Evolutionary conservation across 2,797 vertebrate species (phyloP), one percentile per base, ranked within the genome.

Genomic region (Chelon auratus): DNA sequence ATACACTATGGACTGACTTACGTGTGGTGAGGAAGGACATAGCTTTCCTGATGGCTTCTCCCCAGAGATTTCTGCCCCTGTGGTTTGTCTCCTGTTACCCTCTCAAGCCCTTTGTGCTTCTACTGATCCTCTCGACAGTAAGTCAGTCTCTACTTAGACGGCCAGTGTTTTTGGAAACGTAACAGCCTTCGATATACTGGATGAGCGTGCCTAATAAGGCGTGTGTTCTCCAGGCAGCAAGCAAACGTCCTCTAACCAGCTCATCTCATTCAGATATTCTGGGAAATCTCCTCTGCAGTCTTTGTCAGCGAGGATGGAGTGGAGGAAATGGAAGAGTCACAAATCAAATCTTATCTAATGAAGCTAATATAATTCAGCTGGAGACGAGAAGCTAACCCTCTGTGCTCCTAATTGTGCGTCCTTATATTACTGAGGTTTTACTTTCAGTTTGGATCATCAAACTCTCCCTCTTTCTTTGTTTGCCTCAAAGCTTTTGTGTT

Each of bases 341-440:
- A 82, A 81, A 91, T 86, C 57, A 64, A 47, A 68, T 87, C 60
- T 89, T 30, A 80, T 87, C 81, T 87, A 86, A 83, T 85, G 75
- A 82, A 73, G 69, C 42, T 87, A 85, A 89, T 89, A 64, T 40
- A 52, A 87, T 90, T 82, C 36, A 58, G 77, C 64, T 0, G 9
- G 59, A 59, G 70, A 72, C 57, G 56, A 68, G 52, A 52, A 20
- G 61, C 63, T 40, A 36, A 69, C 48, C 53, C 62, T 33, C 3
- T 53, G 58, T 64, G 56, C 74, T 43, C 13, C 43, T 2, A 20
- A 54, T 64, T 30, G 37, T 33, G 58, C 37, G 68, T 61, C 77
- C 53, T 83, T 68, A 64, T 67, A 66, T 79, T 24, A 72, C 60
- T 66, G 51, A 69, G 59, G 70, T 2, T 53, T 62, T 68, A 22